A percentile compares a stretch with the other conserved stretches of the same genome.
Evolutionary conservation across 2,113 vertebrate genomes (phyloP).

Genomic region (Cacatua alba): DNA sequence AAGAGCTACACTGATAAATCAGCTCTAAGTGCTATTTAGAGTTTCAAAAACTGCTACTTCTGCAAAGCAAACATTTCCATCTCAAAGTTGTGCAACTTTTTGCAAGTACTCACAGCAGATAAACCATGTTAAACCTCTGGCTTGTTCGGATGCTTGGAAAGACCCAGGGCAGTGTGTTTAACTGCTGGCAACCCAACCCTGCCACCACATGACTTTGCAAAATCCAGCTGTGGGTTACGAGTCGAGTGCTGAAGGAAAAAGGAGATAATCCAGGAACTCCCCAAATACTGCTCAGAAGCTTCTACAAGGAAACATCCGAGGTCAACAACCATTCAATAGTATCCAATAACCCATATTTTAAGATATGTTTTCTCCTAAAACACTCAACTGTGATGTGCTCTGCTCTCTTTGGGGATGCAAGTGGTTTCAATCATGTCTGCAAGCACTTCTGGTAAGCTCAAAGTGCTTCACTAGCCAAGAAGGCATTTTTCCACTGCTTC

Average conservation of each 20-base stretch:
- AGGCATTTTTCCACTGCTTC: neutral
- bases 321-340: neutral
- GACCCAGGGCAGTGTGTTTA: neutral
- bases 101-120: neutral
- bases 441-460: neutral
- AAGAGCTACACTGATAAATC: neutral
- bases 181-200: neutral
- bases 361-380: neutral
- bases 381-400: rapidly evolving
- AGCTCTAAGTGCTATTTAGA: neutral
- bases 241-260: neutral
- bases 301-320: neutral
- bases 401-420: neutral
- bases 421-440: neutral
- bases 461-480: neutral
- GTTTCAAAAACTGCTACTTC: neutral
- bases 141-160: constrained; percentile 5
- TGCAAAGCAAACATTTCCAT: constrained; percentile 32
- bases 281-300: neutral
- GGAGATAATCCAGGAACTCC: neutral
- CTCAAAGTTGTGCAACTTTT: neutral
- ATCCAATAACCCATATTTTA: neutral
- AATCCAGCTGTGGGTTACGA: neutral
- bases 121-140: neutral
- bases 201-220: neutral